Conservation (phyloP, 1,140 invertebrate genomes). For the Calephelis nemesis region DNA sequence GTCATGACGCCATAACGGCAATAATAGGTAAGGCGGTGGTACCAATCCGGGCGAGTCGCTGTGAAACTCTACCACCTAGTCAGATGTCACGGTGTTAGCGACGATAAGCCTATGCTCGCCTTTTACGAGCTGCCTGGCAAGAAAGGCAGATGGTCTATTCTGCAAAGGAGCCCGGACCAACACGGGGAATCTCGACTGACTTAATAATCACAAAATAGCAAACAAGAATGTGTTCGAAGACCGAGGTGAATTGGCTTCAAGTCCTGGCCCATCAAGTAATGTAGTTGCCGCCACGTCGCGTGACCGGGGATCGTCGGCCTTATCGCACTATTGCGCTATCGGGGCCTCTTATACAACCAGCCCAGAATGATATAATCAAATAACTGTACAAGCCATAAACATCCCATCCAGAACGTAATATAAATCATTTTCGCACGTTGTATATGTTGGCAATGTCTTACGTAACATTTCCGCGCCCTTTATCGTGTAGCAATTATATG, state of each 20-base stretch:
- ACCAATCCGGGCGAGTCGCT: too few species aligned
- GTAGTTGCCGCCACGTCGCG: conserved; percentile 8
- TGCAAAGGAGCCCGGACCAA: too few species aligned
- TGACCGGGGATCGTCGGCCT: conserved; percentile 8
- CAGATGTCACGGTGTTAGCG: too few species aligned
- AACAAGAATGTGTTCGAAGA: conserved; percentile 3
- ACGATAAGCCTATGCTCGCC: too few species aligned
- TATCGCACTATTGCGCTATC: conserved; percentile 17
- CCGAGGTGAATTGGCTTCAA: conserved; percentile 11
- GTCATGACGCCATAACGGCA: too few species aligned
- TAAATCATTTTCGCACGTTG: conserved; percentile 15
- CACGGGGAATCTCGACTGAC: too few species aligned
- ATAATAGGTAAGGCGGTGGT: too few species aligned
- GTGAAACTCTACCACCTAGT: too few species aligned
- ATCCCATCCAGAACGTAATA: conserved; percentile 15
- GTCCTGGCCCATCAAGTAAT: conserved; percentile 11
- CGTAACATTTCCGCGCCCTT: conserved; percentile 13
- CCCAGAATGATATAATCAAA: conserved; percentile 16
- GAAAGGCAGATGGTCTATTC: too few species aligned
- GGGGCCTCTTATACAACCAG: conserved; percentile 15
- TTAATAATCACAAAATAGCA: not conserved
- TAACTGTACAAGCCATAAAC: conserved; percentile 17
- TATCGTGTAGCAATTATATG: conserved; percentile 14
- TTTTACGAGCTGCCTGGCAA: too few species aligned
- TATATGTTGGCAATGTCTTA: conserved; percentile 6